Evolutionary conservation across 2,888 invertebrate species (phyloP).

Genomic region (Seira sanloemensis): DNA sequence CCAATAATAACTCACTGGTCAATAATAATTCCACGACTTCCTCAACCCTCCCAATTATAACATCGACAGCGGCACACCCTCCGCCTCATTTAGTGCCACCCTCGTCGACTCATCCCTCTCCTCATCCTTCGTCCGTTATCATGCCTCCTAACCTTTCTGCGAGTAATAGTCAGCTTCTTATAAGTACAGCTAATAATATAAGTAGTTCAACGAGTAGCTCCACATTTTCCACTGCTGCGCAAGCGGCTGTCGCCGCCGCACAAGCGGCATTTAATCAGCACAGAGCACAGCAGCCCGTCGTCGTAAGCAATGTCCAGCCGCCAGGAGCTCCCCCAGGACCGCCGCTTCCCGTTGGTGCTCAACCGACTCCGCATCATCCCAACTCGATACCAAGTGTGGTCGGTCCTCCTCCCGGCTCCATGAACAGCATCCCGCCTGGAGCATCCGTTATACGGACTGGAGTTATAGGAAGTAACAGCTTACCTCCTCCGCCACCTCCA

Average conservation of each 20-base stretch:
- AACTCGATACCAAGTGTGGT: constrained; percentile 27
- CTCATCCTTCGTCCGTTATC: constrained; percentile 54
- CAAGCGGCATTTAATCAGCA: constrained; percentile 27
- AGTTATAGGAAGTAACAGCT: constrained; percentile 27
- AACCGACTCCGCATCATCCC: neutral
- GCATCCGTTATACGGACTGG: constrained; percentile 46
- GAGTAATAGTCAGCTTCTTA: constrained; percentile 64
- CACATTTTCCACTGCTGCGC: constrained; percentile 27
- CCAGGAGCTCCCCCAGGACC: neutral
- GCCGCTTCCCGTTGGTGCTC: neutral
- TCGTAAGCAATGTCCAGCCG: constrained; percentile 12
- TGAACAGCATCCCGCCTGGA: constrained; percentile 32
- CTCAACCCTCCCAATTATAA: constrained; percentile 54
- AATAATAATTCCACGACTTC: constrained; percentile 53
- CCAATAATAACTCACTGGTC: constrained; percentile 56
- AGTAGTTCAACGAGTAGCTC: constrained; percentile 43
- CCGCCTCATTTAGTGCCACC: constrained; percentile 52
- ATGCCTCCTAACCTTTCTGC: constrained; percentile 58
- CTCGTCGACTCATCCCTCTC: constrained; percentile 35
- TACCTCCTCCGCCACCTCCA: constrained; percentile 55
- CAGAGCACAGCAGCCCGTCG: constrained; percentile 4
- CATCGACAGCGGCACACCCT: constrained; percentile 50
- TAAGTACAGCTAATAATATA: constrained; percentile 53
- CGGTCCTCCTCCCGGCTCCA: neutral
- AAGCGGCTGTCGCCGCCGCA: constrained; percentile 37